Evolutionary conservation across 2,797 vertebrate species (phyloP).

Genomic region (Todus mexicanus): DNA sequence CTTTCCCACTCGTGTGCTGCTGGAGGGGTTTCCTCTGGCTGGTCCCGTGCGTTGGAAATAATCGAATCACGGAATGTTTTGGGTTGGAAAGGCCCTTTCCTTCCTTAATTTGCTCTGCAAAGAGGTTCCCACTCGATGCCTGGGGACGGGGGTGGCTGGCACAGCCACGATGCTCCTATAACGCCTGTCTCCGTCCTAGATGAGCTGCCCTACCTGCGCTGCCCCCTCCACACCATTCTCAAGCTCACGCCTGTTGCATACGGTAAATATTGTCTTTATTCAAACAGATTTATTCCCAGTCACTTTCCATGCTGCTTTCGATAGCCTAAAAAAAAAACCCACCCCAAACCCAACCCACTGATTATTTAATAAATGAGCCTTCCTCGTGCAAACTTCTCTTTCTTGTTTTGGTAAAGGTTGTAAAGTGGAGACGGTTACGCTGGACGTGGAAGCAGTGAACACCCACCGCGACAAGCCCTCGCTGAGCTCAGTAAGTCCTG

Average conservation of each 20-base stretch:
- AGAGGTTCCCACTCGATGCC: not conserved
- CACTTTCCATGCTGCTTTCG: not conserved
- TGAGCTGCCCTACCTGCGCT: slow-evolving; percentile 92
- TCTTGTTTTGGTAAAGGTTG: slow-evolving; percentile 79
- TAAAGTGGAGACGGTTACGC: slow-evolving; percentile 90
- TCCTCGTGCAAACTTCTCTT: not conserved
- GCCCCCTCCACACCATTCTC: slow-evolving; percentile 92
- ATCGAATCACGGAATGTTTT: too few relatives aligned
- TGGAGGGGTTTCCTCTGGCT: not conserved
- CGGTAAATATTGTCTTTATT: slow-evolving; percentile 71
- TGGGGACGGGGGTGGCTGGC: not conserved
- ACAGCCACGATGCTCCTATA: accelerated
- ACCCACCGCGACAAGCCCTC: slow-evolving; percentile 90
- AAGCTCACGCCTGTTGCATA: slow-evolving; percentile 95
- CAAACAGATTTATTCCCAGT: not conserved
- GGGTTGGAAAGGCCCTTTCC: too few relatives aligned
- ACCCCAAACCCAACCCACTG: too few relatives aligned
- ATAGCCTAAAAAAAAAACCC: not conserved
- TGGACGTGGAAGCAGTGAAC: slow-evolving; percentile 92
- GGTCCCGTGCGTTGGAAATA: too few relatives aligned
- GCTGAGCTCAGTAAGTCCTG: slow-evolving; percentile 79
- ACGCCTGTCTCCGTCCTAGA: slow-evolving; percentile 67
- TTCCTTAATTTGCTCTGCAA: too few relatives aligned
- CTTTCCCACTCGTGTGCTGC: not conserved
- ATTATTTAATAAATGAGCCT: not conserved